Conservation (phyloP, 1,140 invertebrate genomes). For the Magallana angulata region DNA sequence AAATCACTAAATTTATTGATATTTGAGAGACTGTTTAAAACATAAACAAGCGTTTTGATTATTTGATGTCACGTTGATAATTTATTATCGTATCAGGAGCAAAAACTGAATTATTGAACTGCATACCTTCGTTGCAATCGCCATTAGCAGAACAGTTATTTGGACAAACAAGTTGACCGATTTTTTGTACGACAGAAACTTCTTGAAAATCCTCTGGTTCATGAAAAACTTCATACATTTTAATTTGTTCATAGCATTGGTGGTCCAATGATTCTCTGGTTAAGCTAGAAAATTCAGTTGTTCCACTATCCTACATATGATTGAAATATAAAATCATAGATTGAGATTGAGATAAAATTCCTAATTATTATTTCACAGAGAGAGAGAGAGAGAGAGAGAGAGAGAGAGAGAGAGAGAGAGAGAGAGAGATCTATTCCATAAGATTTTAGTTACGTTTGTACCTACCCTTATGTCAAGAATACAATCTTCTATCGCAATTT, state of each 20-base stretch:
- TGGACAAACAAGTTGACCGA: background rate
- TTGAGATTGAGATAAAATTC: too few species aligned
- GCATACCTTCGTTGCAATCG: background rate
- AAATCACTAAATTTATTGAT: background rate
- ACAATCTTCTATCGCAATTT: background rate
- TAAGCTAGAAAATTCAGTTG: background rate
- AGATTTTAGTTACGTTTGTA: background rate
- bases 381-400: too few species aligned
- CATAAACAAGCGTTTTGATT: background rate
- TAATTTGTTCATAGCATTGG: background rate
- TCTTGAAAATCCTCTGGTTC: background rate
- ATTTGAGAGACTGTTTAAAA: background rate
- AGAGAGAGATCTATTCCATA: background rate
- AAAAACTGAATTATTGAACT: background rate
- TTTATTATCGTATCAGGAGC: background rate
- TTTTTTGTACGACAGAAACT: background rate
- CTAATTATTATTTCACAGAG: background rate
- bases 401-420: background rate
- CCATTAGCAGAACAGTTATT: background rate
- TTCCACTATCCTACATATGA: background rate
- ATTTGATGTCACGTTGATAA: background rate
- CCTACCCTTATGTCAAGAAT: constrained; percentile 1
- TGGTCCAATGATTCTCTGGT: background rate
- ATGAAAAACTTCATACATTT: background rate
- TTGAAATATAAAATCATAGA: background rate